These are phyloP conservation scores for Myotis brandtii DNA, from an alignment of 2,113 vertebrate genomes.

Conservation along the genomic window DNA sequence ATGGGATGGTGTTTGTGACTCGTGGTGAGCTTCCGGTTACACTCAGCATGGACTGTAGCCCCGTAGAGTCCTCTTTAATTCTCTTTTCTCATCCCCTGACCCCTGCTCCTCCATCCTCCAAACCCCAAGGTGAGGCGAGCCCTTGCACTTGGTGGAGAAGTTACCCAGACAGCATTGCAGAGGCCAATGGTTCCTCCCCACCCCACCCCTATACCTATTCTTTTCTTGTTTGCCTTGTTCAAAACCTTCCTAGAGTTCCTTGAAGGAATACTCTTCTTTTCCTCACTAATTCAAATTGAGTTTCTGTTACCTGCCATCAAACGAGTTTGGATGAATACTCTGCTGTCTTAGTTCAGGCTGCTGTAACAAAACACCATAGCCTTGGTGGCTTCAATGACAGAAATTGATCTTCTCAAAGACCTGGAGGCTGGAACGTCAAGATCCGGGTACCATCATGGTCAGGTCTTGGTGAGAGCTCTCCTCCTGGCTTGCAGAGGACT, in stretches of 20 bases:
- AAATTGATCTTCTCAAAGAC: background rate
- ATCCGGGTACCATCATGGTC: no score
- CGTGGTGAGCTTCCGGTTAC: background rate
- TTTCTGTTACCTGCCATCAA: background rate
- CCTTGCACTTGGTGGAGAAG: background rate
- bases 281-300: background rate
- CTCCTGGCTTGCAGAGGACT: background rate
- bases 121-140: background rate
- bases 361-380: background rate
- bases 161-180: background rate
- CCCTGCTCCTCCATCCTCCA: background rate
- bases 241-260: background rate
- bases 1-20: background rate
- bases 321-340: background rate
- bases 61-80: background rate
- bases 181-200: background rate
- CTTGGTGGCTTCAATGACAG: background rate
- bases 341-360: background rate
- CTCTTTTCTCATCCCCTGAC: background rate
- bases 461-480: background rate
- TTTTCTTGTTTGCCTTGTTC: background rate
- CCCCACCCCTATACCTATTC: background rate
- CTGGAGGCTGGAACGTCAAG: background rate
- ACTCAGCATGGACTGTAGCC: background rate
- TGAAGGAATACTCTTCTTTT: background rate